Conservation (phyloP, 2,113 vertebrate genomes). For the Seriola dumerili region DNA sequence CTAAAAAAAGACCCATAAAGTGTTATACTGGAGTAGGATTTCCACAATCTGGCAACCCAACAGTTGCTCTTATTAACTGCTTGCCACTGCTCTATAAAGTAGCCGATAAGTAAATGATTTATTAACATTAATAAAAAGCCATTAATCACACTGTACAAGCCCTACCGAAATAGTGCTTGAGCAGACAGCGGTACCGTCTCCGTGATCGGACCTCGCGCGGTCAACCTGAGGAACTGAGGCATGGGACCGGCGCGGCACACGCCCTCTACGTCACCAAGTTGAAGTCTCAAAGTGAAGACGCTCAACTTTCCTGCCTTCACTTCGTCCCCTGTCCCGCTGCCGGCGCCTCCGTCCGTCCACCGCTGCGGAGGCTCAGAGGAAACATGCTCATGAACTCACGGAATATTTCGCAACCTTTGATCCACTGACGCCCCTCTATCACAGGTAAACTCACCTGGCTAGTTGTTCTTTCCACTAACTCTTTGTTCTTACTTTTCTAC, state of each 20-base stretch:
- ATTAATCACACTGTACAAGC: too few relatives aligned
- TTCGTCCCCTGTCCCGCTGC: background rate
- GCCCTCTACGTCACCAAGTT: slow-evolving; percentile 59
- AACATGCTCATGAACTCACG: slow-evolving; percentile 37
- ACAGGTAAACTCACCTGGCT: slow-evolving; percentile 66
- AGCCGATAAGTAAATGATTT: too few relatives aligned
- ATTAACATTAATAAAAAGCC: too few relatives aligned
- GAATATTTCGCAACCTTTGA: slow-evolving; percentile 33
- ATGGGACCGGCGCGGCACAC: slow-evolving; percentile 23
- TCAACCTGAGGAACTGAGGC: slow-evolving; percentile 35
- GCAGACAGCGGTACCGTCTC: too few relatives aligned
- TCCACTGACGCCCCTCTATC: slow-evolving; percentile 30
- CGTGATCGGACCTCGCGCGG: background rate
- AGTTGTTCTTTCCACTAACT: background rate
- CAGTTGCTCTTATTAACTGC: too few relatives aligned
- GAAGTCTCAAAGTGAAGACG: slow-evolving; percentile 3
- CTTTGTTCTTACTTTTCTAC: background rate
- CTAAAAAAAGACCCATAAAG: too few relatives aligned
- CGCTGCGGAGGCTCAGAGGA: slow-evolving; percentile 1
- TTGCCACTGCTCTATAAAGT: too few relatives aligned
- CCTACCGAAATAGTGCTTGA: too few relatives aligned
- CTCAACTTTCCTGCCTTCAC: background rate
- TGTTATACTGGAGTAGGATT: background rate
- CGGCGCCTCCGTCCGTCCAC: background rate
- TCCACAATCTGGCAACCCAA: background rate